A percentile compares a stretch with the other conserved stretches of the same genome.
phyloP scores from a whole-genome alignment of 2,113 vertebrate genomes.

The Phoenicopterus ruber region DNA sequence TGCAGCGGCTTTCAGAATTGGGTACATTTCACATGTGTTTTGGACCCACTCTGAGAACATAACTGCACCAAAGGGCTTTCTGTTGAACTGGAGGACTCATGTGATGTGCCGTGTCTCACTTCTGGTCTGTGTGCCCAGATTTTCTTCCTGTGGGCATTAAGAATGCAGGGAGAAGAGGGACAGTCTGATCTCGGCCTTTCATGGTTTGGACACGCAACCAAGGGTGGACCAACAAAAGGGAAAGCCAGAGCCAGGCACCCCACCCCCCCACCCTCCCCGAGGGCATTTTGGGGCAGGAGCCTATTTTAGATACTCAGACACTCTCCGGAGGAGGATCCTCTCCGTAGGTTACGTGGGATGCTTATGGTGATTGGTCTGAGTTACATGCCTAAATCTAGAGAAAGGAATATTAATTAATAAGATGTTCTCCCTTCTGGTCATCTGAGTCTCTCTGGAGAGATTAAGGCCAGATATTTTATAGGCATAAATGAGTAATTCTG shows the following conservation, averaged over 20 bases:
- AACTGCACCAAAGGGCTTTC: background rate
- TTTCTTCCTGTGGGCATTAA: background rate
- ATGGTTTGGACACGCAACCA: background rate
- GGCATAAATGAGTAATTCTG: background rate
- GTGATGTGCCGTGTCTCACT: background rate
- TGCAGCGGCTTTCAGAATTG: background rate
- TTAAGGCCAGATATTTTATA: background rate
- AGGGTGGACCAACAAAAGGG: background rate
- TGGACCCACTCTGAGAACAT: background rate
- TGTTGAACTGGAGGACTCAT: background rate
- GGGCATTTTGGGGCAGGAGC: background rate
- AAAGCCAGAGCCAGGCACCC: background rate
- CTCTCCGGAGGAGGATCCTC: background rate
- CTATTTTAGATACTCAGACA: background rate
- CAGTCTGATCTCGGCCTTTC: background rate
- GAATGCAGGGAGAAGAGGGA: background rate
- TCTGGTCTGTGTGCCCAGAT: background rate
- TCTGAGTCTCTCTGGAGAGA: background rate
- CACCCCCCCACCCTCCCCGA: accelerated
- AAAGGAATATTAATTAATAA: background rate
- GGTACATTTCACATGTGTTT: background rate
- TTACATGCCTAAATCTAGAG: background rate
- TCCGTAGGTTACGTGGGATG: background rate
- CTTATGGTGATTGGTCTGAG: background rate
- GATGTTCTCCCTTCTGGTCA: background rate